Conservation (phyloP, 2,113 vertebrate species). For the Grallaria varia region DNA sequence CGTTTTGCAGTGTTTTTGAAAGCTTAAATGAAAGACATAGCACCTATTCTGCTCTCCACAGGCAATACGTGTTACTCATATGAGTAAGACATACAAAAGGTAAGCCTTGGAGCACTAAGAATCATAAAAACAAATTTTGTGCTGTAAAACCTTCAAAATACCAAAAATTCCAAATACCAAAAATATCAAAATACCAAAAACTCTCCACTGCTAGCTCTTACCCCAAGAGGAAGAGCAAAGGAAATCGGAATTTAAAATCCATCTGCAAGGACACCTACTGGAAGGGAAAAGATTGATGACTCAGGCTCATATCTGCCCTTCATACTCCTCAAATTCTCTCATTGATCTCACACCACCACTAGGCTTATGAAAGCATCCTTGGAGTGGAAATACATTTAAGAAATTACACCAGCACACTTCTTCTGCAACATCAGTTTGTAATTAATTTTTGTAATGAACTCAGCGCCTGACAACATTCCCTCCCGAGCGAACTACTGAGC, state of each 20-base stretch:
- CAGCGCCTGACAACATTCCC: neutral
- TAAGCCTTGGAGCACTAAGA: neutral
- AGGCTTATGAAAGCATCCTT: neutral
- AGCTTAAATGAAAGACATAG: neutral
- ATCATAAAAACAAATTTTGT: neutral
- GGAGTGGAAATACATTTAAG: neutral
- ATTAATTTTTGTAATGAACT: neutral
- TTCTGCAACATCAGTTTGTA: neutral
- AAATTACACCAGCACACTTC: neutral
- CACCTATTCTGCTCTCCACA: neutral
- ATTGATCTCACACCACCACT: neutral
- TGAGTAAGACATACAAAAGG: neutral
- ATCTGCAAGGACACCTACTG: conserved; percentile 60
- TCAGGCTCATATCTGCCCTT: conserved; percentile 50
- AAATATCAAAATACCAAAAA: neutral
- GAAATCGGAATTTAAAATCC: conserved; percentile 8
- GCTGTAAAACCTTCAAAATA: neutral
- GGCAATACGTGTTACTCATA: neutral
- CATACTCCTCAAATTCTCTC: conserved; percentile 5
- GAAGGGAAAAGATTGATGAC: conserved; percentile 40
- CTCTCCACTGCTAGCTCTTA: neutral
- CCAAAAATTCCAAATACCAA: no score
- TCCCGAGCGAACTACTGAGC: neutral
- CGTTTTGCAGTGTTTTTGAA: neutral
- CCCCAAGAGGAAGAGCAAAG: neutral